Evolutionary conservation across 2,797 vertebrate genomes (phyloP), one percentile per base, ranked within the genome.

Genomic region (Erethizon dorsatum): DNA sequence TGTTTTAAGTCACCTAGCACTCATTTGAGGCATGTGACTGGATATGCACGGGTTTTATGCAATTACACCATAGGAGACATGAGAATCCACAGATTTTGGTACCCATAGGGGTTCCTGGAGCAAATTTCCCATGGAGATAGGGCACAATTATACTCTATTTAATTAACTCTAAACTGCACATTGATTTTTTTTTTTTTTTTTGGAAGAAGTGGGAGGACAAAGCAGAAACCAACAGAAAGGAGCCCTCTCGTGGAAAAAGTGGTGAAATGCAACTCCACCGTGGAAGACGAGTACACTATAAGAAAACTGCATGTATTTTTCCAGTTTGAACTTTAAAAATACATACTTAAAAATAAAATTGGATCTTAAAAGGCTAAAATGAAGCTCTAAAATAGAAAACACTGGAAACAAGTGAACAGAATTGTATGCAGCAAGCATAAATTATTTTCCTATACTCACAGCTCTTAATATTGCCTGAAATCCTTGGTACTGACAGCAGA

Each of bases 211-310:
- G 17, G 26, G 78, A 82, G 37, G 31, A 67, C 37, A 57, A 80
- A 89, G 10, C 37, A 91, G 73, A 91, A 85, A 89, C 12, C 28
- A 85, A 56, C 79, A 13, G 79, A 83, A 75, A 47, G 37, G 84
- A 63, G 12, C 88, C 79, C 50, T 65, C 88, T 77, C 67, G 94
- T 91, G 94, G 71, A 63, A 17, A 9, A 61, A 41, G 57, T 10
- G n/a, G 1, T 28, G 11, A n/a, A 47, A 45, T 59, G 50, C 67
- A 59, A 37, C 2, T 28, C 47, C 24, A 37, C 14, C 5, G 41
- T 41, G 57, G 17, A 71, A 90, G 52, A 28, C 6, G 37, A 69
- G 41, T 88, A 28, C 7, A 85, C 37, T 33, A 17, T 4, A 71
- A 63, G 54, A 61, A 96, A 88, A 18, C 37, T 24, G 14, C 65